Conservation (phyloP, 2,797 vertebrate genomes). For the Huso huso region DNA sequence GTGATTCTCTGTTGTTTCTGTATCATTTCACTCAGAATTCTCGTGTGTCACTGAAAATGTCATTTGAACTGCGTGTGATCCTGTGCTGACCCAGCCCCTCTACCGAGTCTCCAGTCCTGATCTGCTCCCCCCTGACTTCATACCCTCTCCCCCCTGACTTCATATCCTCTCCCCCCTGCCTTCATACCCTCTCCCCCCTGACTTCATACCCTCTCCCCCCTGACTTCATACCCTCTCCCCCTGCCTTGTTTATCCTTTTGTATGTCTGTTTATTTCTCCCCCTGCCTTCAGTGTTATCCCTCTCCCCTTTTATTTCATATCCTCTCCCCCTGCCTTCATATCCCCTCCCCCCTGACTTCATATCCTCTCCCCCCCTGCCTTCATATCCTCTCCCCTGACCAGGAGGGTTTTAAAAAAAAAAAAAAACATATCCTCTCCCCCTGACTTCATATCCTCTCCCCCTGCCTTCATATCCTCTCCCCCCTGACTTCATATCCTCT, state of each 20-base stretch:
- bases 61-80: too few relatives aligned
- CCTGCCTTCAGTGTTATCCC: too few relatives aligned
- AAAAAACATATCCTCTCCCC: not conserved
- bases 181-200: not conserved
- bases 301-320: too few relatives aligned
- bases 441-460: not conserved
- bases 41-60: not conserved
- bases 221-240: not conserved
- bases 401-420: too few relatives aligned
- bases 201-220: too few relatives aligned
- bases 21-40: not conserved
- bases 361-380: not conserved
- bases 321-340: not conserved
- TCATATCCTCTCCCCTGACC: not conserved
- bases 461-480: not conserved
- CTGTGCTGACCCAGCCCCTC: too few relatives aligned
- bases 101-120: not conserved
- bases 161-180: constrained; percentile 6
- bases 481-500: too few relatives aligned
- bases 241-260: too few relatives aligned
- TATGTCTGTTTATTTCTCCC: too few relatives aligned
- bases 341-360: not conserved
- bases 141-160: constrained; percentile 1
- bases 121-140: not conserved
- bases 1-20: not conserved